These are phyloP conservation scores for Myzus persicae DNA, from an alignment of 1,140 invertebrate genomes.

Conservation along the genomic window DNA sequence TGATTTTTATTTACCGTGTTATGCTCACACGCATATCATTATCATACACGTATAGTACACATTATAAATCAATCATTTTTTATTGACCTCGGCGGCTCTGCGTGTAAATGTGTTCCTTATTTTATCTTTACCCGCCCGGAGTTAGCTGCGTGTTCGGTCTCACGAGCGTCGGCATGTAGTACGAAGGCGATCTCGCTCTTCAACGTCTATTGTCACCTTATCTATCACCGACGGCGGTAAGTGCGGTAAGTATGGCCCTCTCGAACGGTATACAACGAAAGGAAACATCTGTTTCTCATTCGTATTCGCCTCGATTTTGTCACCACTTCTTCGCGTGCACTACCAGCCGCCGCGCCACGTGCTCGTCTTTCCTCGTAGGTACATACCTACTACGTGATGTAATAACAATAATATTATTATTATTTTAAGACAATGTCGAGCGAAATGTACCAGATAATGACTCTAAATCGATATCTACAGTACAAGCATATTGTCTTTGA, in stretches of 20 bases:
- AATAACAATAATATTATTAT: not conserved
- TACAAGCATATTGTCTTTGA: not conserved
- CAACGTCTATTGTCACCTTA: constrained; percentile 14
- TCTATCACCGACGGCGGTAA: not conserved
- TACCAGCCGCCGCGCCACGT: not conserved
- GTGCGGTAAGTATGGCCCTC: not conserved
- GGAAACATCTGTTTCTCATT: constrained; percentile 7
- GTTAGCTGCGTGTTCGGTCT: not conserved
- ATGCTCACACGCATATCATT: not conserved
- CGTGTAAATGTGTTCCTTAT: not conserved
- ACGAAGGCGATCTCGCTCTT: constrained; percentile 2
- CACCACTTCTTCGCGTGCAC: constrained; percentile 2
- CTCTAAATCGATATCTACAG: not conserved
- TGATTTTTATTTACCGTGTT: not conserved
- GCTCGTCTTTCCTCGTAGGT: not conserved
- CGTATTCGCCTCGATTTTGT: not conserved
- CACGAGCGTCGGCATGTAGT: not conserved
- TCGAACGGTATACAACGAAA: not conserved
- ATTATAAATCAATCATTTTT: constrained; percentile 9
- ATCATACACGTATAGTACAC: not conserved
- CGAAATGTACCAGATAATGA: not conserved
- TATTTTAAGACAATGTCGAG: not conserved
- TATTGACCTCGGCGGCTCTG: not conserved
- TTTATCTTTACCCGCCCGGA: not conserved
- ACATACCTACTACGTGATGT: not conserved